Evolutionary conservation across 2,797 vertebrate species (phyloP), one percentile per base, ranked within the genome.

Genomic region (Girardinus metallicus): DNA sequence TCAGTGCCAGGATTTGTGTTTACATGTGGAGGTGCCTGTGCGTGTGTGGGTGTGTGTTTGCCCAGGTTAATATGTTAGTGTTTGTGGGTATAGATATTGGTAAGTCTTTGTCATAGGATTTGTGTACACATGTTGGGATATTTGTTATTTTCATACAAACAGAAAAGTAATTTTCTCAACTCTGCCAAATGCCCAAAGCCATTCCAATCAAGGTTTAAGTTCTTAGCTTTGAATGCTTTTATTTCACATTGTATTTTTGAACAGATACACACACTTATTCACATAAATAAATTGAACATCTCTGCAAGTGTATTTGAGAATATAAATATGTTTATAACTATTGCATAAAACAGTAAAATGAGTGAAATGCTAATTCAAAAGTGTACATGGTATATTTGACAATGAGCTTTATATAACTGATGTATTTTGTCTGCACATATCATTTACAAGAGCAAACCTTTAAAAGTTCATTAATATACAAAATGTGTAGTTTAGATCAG

Each of bases 401-500:
- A 78, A 75, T 77, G n/a, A 76, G 46, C 44, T 66, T 13, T 68
- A 4, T 49, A 64, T 73, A 77, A 80, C 76, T 76, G 7, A 31
- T 41, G 31, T 57, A 55, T 29, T 36, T 55, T 57, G 72, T 11
- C 3, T 36, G 21, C 0, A 34, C 57, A 64, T 91, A 89, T 95
- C 93, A 89, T 95, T 94, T 93, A 93, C 90, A 85, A 82, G 86
- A 80, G 86, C 64, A 74, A 74, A 55, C 86, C 86, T 88, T 93
- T 85, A 93, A 93, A 93, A 87, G 90, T 92, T 93, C 89, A 92
- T 92, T 93, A 91, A 94, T 76, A 73, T 73, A 49, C 47, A 81
- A 87, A 87, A 92, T 92, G 94, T 94, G 86, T 80, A 91, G 91
- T 89, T 86, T 91, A 21, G 90, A 77, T 64, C 64, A 84, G 81